Conservation (phyloP, 2,888 invertebrate genomes). For the Atethmia centrago region DNA sequence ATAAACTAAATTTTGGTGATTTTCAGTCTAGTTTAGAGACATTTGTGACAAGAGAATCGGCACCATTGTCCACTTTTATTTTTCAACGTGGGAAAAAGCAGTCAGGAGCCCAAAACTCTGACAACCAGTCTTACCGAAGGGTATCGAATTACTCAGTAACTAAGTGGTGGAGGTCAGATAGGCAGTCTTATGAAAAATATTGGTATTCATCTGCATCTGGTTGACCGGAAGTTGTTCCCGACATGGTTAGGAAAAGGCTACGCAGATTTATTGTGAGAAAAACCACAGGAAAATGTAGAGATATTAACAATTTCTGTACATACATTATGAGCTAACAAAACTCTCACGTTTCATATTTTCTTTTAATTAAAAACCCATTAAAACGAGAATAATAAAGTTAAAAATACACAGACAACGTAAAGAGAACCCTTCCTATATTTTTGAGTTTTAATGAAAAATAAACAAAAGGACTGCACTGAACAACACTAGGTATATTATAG, state of each 20-base stretch:
- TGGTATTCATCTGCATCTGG: too few relatives aligned
- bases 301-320: neutral
- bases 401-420: constrained; percentile 29
- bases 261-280: neutral
- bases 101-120: neutral
- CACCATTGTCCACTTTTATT: neutral
- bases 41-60: too few relatives aligned
- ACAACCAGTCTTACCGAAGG: neutral
- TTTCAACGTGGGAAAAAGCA: neutral
- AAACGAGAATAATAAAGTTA: constrained; percentile 28
- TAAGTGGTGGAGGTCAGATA: too few relatives aligned
- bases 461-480: constrained; percentile 39
- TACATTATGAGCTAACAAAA: neutral
- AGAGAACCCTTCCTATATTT: constrained; percentile 30
- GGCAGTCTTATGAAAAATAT: too few relatives aligned
- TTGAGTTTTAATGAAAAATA: constrained; percentile 43
- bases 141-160: too few relatives aligned
- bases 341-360: constrained; percentile 18
- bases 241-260: neutral
- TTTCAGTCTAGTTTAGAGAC: too few relatives aligned
- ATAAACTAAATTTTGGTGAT: too few relatives aligned
- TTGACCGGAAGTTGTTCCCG: neutral
- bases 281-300: neutral
- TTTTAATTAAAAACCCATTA: constrained; percentile 43
- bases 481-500: neutral